These are phyloP conservation scores for Mirza zaza DNA, from an alignment of 2,113 vertebrate species.

Conservation along the genomic window DNA sequence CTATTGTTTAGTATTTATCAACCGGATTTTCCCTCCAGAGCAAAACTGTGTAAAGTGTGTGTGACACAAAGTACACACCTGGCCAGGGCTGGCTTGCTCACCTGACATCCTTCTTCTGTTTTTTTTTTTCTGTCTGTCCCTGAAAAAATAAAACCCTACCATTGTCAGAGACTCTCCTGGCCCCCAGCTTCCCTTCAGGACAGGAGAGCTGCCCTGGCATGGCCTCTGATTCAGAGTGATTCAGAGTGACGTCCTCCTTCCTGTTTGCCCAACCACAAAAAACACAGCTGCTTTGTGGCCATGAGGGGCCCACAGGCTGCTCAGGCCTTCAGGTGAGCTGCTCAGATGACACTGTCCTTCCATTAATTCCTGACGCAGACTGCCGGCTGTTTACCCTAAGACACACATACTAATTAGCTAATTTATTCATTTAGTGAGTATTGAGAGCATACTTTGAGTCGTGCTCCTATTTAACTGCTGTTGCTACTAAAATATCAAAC, in stretches of 20 bases:
- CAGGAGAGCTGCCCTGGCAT: rapidly evolving
- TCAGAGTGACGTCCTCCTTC: no score
- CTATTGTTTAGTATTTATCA: background rate
- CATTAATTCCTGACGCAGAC: background rate
- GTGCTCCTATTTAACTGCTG: background rate
- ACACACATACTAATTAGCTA: background rate
- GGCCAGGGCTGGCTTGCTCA: background rate
- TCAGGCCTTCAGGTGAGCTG: background rate
- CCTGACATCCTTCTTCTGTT: background rate
- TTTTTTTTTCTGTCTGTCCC: background rate
- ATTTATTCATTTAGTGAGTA: background rate
- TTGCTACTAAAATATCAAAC: background rate
- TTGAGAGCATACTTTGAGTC: background rate
- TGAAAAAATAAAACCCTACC: background rate
- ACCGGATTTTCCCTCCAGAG: background rate
- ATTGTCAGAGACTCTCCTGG: rapidly evolving
- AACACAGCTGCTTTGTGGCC: rapidly evolving
- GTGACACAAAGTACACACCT: background rate
- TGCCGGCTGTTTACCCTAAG: background rate
- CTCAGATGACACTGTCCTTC: background rate
- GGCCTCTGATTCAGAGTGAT: background rate
- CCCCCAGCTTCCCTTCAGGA: no score
- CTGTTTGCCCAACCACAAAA: background rate
- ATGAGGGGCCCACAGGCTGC: background rate
- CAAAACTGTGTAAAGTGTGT: no score